These are phyloP conservation scores for Denticeps clupeoides DNA, from an alignment of 2,797 vertebrate genomes.

Conservation along the genomic window DNA sequence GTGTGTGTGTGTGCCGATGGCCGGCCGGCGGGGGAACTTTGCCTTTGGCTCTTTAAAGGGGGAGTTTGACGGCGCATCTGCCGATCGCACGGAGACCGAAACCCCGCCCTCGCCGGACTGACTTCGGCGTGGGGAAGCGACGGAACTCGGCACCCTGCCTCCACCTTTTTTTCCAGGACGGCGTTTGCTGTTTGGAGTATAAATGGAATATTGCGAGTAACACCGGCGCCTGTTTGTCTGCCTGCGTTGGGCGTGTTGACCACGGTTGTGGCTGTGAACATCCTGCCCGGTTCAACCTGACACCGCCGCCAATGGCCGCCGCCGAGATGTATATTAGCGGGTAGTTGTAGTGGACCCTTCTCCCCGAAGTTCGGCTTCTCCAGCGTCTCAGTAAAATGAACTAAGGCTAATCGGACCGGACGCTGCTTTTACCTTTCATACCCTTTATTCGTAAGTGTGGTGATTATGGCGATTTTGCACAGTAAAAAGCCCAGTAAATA, in stretches of 20 bases:
- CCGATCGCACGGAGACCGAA: slow-evolving; percentile 9
- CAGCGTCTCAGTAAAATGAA: slow-evolving; percentile 1
- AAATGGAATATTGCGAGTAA: slow-evolving; percentile 1
- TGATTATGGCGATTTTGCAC: too few relatives aligned
- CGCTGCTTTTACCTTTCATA: neutral
- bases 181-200: neutral
- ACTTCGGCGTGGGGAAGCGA: neutral
- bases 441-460: too few relatives aligned
- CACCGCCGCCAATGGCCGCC: slow-evolving; percentile 9
- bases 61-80: slow-evolving; percentile 9
- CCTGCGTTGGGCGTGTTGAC: too few relatives aligned
- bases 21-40: neutral
- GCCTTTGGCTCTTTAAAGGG: slow-evolving; percentile 15
- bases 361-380: neutral
- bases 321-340: too few relatives aligned
- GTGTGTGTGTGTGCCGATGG: too few relatives aligned
- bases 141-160: neutral
- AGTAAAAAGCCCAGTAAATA: too few relatives aligned
- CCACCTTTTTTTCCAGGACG: neutral
- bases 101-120: slow-evolving; percentile 14
- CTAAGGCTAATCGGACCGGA: neutral
- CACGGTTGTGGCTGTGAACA: slow-evolving; percentile 16
- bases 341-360: too few relatives aligned
- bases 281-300: slow-evolving; percentile 12
- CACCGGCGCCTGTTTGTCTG: too few relatives aligned